phyloP scores from a whole-genome alignment of 2,888 invertebrate genomes.

The Agonopterix heracliana region DNA sequence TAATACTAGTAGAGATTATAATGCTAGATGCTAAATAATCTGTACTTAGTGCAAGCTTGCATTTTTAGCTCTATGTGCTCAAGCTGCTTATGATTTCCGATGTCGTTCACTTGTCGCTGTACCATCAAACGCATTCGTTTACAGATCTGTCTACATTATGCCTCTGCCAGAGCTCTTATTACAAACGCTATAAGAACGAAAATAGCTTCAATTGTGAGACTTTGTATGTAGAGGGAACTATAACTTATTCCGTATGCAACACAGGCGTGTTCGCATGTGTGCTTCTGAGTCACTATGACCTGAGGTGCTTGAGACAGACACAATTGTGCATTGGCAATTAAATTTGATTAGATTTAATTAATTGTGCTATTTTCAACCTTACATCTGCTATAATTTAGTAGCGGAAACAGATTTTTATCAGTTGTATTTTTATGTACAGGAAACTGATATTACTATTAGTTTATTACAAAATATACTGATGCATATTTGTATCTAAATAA shows the following conservation, averaged over 20 bases:
- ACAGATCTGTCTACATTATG: too few species aligned
- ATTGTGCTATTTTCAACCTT: constrained; percentile 60
- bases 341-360: constrained; percentile 65
- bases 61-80: too few species aligned
- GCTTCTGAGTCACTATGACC: constrained; percentile 54
- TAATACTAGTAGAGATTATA: too few species aligned
- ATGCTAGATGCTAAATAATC: too few species aligned
- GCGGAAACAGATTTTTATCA: constrained; percentile 45
- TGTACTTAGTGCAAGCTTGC: too few species aligned
- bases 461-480: too few species aligned
- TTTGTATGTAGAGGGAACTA: background rate
- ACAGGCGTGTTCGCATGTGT: constrained; percentile 22
- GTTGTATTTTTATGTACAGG: constrained; percentile 32
- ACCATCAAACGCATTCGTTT: background rate
- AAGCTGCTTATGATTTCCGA: constrained; percentile 3
- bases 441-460: constrained; percentile 8
- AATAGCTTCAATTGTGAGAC: too few species aligned
- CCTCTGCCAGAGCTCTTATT: too few species aligned
- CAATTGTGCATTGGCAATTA: constrained; percentile 67
- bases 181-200: too few species aligned
- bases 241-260: constrained; percentile 38
- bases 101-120: background rate
- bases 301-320: constrained; percentile 47
- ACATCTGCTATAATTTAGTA: constrained; percentile 33
- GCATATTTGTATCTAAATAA: background rate